These are phyloP conservation scores for Pan paniscus DNA, from an alignment of 2,113 vertebrate species.

Conservation along the genomic window DNA sequence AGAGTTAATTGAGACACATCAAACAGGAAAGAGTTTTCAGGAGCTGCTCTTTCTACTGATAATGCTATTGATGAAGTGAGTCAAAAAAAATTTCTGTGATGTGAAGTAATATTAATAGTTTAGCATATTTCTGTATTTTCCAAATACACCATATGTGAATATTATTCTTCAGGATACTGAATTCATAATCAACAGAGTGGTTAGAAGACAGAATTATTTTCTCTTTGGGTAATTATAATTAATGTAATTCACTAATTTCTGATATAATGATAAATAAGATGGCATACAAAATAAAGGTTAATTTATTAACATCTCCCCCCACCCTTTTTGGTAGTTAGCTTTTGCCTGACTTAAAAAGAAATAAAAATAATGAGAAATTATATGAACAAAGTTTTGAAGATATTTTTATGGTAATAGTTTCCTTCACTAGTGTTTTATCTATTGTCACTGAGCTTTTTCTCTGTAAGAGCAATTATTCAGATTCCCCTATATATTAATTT, in stretches of 20 bases:
- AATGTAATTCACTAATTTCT: constrained; percentile 16
- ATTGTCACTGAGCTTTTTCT: neutral
- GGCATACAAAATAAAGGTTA: neutral
- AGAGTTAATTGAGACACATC: neutral
- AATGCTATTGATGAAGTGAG: neutral
- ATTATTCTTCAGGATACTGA: neutral
- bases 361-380: neutral
- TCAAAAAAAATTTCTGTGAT: neutral
- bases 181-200: neutral
- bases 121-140: neutral
- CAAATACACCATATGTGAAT: neutral
- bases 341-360: neutral
- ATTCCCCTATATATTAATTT: neutral
- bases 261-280: neutral
- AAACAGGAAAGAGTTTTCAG: constrained; percentile 2
- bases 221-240: neutral
- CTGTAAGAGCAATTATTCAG: neutral
- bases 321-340: neutral
- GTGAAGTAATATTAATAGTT: neutral
- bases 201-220: neutral
- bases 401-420: neutral
- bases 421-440: neutral
- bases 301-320: neutral
- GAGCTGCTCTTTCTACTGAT: neutral
- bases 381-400: too few relatives aligned